Base-by-base conservation (phyloP, 2,797 vertebrate species). In the Hippoglossus hippoglossus region DNA sequence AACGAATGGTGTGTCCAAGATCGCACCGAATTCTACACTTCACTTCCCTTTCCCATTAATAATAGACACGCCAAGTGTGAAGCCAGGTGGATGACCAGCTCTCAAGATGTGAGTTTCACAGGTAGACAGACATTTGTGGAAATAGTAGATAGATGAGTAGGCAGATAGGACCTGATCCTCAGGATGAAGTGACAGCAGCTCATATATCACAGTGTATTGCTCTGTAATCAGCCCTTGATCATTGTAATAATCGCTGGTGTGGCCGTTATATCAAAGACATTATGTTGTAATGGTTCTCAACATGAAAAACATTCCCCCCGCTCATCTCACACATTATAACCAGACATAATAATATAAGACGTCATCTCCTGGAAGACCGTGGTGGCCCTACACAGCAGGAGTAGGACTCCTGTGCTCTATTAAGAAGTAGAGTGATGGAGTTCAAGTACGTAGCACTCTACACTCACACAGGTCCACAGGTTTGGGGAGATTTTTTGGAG, bases 401-500 rank as follows among this genome's bases (percentile, higher is more conserved):
- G 7, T 18, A 70, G 44, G 57, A 62, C 41, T 54, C 51, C n/a
- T 2, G 6, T 46, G 36, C 58, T 61, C 57, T 51, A 59, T 79
- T 53, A 56, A 62, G 24, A 28, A 21, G 59, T 10, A n/a, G 15
- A 71, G 63, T 2, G 44, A 75, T 9, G 58, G 18, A 80, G 58
- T 63, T 10, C 18, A 53, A 52, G 60, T 46, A 54, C 1, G 2
- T 22, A 10, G 3, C 9, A 18, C 59, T 56, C 51, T 2, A 26
- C 61, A 39, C 52, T 53, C 21, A 71, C 22, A 49, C 19, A 41
- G 39, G 56, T 49, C 74, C 53, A 78, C 57, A 74, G 64, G 65
- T 75, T 67, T 65, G 55, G 36, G 49, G 34, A 71, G 51, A 74
- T 50, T 70, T 67, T 63, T 67, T 28, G n/a, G 44, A 53, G 26